phyloP scores from a whole-genome alignment of 2,888 invertebrate genomes.

The Chrysopilus asiliformis region DNA sequence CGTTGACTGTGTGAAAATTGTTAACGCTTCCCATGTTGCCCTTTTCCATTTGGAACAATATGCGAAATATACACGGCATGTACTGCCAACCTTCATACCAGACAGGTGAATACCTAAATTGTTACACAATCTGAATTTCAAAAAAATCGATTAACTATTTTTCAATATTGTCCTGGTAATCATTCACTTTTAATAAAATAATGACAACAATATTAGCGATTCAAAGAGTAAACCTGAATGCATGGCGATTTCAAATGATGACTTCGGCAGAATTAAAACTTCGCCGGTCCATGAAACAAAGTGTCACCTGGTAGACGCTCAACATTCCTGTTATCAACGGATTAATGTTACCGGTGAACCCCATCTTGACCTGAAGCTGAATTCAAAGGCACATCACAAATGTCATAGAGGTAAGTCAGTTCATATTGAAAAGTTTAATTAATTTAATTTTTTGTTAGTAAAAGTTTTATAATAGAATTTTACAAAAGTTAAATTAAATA shows the following conservation, averaged over 20 bases:
- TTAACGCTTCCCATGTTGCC: conserved; percentile 45
- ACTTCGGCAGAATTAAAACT: conserved; percentile 39
- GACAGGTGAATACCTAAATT: conserved; percentile 34
- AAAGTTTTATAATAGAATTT: too few relatives aligned
- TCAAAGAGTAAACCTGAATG: conserved; percentile 39
- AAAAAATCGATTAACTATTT: background rate
- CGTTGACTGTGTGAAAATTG: conserved; percentile 43
- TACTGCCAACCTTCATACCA: conserved; percentile 48
- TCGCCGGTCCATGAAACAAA: conserved; percentile 32
- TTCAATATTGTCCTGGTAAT: background rate
- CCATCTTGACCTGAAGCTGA: background rate
- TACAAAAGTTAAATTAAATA: too few relatives aligned
- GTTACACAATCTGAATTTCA: background rate
- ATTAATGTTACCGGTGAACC: background rate
- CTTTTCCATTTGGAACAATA: conserved; percentile 49
- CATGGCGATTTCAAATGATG: conserved; percentile 46
- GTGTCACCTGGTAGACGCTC: background rate
- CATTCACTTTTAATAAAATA: background rate
- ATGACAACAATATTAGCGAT: conserved; percentile 13
- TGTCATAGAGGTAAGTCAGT: too few relatives aligned
- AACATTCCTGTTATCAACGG: background rate
- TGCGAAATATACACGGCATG: conserved; percentile 46
- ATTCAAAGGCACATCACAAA: too few relatives aligned
- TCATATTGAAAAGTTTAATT: too few relatives aligned
- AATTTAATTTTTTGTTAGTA: too few relatives aligned